These are phyloP conservation scores for Smittia sp. DNA, from an alignment of 2,888 invertebrate species.

Conservation along the genomic window DNA sequence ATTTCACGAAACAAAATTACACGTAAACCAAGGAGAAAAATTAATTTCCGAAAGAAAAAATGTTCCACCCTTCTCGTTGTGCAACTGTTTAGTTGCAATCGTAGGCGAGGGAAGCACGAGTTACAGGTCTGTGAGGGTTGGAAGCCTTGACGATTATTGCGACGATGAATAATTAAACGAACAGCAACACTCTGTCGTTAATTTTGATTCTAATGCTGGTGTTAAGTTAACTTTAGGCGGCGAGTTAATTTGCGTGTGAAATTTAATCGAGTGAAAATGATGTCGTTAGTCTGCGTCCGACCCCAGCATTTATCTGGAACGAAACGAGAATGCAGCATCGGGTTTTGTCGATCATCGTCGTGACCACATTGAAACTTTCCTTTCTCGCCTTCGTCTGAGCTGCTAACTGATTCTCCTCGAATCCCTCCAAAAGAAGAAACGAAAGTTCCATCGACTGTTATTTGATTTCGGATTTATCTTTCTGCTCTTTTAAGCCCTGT, in stretches of 20 bases:
- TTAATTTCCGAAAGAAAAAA: conserved; percentile 26
- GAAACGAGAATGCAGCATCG: not conserved
- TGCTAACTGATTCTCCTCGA: not conserved
- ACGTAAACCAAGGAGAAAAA: conserved; percentile 22
- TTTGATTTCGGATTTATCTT: conserved; percentile 41
- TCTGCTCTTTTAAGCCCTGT: conserved; percentile 39
- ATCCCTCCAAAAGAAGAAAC: not conserved
- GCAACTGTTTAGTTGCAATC: not conserved
- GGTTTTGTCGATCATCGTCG: not conserved
- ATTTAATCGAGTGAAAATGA: not conserved
- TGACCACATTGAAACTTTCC: not conserved
- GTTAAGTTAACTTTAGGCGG: not conserved
- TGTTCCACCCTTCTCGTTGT: conserved; percentile 11
- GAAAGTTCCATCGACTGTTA: conserved; percentile 14
- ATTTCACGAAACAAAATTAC: conserved; percentile 33
- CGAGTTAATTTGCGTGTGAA: conserved; percentile 28
- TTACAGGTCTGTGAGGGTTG: conserved; percentile 7
- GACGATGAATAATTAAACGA: conserved; percentile 36
- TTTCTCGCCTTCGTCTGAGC: not conserved
- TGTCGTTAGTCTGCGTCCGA: not conserved
- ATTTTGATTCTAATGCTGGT: conserved; percentile 22
- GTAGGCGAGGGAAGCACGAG: not conserved
- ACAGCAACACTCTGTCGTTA: conserved; percentile 27
- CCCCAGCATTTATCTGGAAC: conserved; percentile 1
- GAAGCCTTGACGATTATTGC: conserved; percentile 7